These are phyloP conservation scores for Malurus splendens DNA, from an alignment of 2,797 vertebrate genomes.

Conservation along the genomic window DNA sequence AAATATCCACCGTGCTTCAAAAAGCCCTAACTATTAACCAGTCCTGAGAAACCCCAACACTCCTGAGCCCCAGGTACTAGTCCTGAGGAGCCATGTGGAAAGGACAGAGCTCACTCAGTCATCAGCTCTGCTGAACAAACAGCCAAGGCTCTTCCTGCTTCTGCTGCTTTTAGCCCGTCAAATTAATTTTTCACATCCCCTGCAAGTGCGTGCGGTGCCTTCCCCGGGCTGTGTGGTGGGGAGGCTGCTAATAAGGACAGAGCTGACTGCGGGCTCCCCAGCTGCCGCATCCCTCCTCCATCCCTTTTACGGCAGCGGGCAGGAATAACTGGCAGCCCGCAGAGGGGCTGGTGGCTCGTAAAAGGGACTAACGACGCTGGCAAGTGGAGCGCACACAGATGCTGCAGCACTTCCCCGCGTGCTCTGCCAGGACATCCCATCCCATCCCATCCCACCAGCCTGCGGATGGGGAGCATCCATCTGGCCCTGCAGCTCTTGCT, in stretches of 20 bases:
- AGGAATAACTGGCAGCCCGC: conserved; percentile 14
- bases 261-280: conserved; percentile 33
- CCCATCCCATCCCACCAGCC: not conserved
- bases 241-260: conserved; percentile 17
- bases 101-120: not conserved
- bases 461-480: not conserved
- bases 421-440: conserved; percentile 17
- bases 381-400: not conserved
- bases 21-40: not conserved
- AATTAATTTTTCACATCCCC: conserved; percentile 38
- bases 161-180: conserved; percentile 34
- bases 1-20: not conserved
- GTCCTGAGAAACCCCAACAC: not conserved
- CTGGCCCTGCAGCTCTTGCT: not conserved
- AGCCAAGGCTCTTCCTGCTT: conserved; percentile 5
- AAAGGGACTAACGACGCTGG: conserved; percentile 3
- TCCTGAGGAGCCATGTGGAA: not conserved
- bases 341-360: conserved; percentile 26
- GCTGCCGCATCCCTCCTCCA: conserved; percentile 28
- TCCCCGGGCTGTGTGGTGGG: conserved; percentile 10
- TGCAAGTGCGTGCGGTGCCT: not conserved
- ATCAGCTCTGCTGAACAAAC: not conserved
- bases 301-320: not conserved
- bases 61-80: not conserved
- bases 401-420: not conserved